A percentile compares a stretch with the other conserved stretches of the same genome.
Evolutionary conservation across 2,113 vertebrate species (phyloP).

Genomic region (Campylorhamphus procurvoides): DNA sequence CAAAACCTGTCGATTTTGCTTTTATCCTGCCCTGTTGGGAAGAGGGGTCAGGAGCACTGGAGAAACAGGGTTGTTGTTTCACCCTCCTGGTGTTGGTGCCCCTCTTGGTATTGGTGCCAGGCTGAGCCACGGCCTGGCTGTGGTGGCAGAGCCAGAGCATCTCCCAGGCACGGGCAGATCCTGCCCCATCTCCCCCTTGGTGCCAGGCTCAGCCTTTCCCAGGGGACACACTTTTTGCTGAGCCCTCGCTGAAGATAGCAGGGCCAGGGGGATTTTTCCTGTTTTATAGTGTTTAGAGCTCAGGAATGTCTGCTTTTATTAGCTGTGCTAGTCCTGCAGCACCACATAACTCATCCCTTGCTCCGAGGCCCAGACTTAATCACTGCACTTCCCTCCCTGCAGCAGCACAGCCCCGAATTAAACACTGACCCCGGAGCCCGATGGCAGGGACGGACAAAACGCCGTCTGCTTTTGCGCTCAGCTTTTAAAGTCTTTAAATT

Average conservation of each 20-base stretch:
- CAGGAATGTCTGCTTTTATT: conserved; percentile 26
- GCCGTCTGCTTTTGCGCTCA: rapidly evolving
- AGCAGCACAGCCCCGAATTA: neutral
- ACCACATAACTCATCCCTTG: neutral
- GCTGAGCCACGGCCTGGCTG: neutral
- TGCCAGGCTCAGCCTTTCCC: neutral
- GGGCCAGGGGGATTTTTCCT: neutral
- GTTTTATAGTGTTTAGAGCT: neutral
- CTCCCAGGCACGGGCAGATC: rapidly evolving
- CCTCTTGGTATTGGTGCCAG: too few relatives aligned
- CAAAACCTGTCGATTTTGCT: neutral
- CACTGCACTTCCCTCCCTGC: neutral
- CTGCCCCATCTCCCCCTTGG: neutral
- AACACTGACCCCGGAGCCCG: neutral
- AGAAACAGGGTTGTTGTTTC: neutral
- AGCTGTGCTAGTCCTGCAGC: neutral
- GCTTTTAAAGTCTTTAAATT: neutral
- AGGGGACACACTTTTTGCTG: neutral
- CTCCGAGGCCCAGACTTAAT: neutral
- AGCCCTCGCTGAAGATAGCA: neutral
- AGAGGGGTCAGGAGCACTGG: neutral
- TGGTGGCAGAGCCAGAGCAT: neutral
- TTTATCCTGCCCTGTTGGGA: neutral
- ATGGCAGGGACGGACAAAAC: rapidly evolving
- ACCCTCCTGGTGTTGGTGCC: rapidly evolving